Percentiles rank a stretch among this genome's conserved stretches.
These are phyloP conservation scores for Capromys pilorides DNA, from an alignment of 2,797 vertebrate genomes.

Conservation along the genomic window DNA sequence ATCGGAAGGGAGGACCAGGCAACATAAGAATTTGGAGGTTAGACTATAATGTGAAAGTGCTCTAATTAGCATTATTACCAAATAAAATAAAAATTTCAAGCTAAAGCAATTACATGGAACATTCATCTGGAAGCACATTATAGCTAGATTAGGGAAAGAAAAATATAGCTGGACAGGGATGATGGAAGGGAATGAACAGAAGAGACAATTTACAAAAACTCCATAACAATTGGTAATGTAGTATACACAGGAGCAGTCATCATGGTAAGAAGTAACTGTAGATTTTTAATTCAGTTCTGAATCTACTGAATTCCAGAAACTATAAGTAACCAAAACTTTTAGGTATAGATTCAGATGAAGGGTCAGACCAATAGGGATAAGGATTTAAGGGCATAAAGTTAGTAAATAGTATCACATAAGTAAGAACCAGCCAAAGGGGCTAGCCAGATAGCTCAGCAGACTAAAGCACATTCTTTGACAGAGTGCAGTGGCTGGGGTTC, in stretches of 20 bases:
- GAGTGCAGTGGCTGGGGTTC: no score
- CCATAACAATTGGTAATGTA: neutral
- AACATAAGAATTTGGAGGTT: neutral
- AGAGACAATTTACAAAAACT: neutral
- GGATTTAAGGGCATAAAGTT: fast-evolving
- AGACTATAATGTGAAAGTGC: neutral
- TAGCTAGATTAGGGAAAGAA: neutral
- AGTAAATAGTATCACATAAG: fast-evolving
- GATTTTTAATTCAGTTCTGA: neutral
- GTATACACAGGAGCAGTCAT: neutral
- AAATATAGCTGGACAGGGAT: neutral
- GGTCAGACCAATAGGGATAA: neutral
- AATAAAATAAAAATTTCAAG: neutral
- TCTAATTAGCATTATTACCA: neutral
- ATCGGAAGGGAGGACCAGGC: neutral
- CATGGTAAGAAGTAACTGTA: neutral
- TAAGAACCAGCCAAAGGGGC: no score
- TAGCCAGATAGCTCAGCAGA: no score
- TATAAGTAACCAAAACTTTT: neutral
- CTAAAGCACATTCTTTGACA: no score
- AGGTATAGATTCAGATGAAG: neutral
- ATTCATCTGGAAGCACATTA: neutral
- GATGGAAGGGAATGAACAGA: neutral
- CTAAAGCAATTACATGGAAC: neutral
- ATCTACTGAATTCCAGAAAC: neutral